Base-by-base conservation (phyloP, 2,888 invertebrate species). In the Caenorhabditis sp. region DNA sequence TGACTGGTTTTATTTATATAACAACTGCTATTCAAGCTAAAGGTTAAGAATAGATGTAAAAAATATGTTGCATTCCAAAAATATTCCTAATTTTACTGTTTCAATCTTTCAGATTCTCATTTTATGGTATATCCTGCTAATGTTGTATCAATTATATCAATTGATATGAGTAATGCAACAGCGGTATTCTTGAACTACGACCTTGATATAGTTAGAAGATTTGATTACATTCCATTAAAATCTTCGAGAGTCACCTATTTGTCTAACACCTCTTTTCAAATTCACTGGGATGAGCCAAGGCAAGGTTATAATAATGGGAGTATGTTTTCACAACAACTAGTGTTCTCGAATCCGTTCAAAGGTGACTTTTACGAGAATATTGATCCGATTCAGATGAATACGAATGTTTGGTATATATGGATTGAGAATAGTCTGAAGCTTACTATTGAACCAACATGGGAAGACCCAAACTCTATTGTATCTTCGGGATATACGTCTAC, bases 331-430 rank as follows among this genome's bases (percentile, higher is more conserved):
- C 21, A 8, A 17, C 52, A 52, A 12, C 21, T 52, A 1, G 52
- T 52, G 20, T 52, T 52, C 23, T 21, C n/a, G 3, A 52, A 20
- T 21, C 21, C 23, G 4, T 12, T 56, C 8, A 14, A 23, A 8
- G 5, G 56, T 2, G 25, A 12, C 4, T 62, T 31, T 21, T 67
- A 61, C 49, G 62, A 50, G n/a, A 58, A 14, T 25, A 61, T 67
- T 7, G 67, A 67, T 27, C 67, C 67, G 14, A 52, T 67, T 31
- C 57, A 67, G 12, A 58, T 67, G 5, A 62, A 62, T 52, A 67
- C 57, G 17, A 50, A 62, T 25, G 49, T 67, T n/a, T 67, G 67
- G 67, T 67, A 62, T 27, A 27, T 52, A 1, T 17, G 43, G 17
- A 17, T 17, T 17, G 12, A 43, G 12, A 2, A 43, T 17, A 14